Conservation (phyloP, 2,888 invertebrate genomes). For the Eupithecia centaureata region DNA sequence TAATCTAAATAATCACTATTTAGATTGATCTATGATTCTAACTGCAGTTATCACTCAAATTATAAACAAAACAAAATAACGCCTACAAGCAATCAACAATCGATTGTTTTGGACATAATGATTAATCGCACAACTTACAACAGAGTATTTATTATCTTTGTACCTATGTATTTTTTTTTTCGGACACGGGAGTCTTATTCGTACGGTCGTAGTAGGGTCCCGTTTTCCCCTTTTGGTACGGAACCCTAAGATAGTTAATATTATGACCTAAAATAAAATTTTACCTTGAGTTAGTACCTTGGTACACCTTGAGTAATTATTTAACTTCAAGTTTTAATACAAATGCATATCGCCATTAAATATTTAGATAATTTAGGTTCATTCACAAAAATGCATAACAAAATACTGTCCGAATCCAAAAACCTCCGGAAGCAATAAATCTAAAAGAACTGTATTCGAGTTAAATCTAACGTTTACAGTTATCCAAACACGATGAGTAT, state of each 20-base stretch:
- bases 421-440: conserved; percentile 24
- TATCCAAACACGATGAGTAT: conserved; percentile 24
- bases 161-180: no score
- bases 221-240: no score
- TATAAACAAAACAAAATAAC: conserved; percentile 26
- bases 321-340: no score
- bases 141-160: conserved; percentile 16
- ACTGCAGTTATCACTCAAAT: not conserved
- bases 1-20: no score
- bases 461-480: conserved; percentile 14
- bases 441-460: conserved; percentile 10
- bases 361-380: no score
- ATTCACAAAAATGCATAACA: not conserved
- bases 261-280: not conserved
- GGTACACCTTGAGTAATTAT: no score
- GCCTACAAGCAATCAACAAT: conserved; percentile 19
- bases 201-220: no score
- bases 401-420: not conserved
- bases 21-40: no score
- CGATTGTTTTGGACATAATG: conserved; percentile 21
- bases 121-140: conserved; percentile 20
- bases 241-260: no score
- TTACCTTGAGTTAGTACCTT: no score
- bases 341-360: no score
- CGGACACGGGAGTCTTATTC: no score